Percentiles rank a stretch among this genome's conserved stretches.
Conservation (phyloP, 1,140 invertebrate species). For the Musca vetustissima region DNA sequence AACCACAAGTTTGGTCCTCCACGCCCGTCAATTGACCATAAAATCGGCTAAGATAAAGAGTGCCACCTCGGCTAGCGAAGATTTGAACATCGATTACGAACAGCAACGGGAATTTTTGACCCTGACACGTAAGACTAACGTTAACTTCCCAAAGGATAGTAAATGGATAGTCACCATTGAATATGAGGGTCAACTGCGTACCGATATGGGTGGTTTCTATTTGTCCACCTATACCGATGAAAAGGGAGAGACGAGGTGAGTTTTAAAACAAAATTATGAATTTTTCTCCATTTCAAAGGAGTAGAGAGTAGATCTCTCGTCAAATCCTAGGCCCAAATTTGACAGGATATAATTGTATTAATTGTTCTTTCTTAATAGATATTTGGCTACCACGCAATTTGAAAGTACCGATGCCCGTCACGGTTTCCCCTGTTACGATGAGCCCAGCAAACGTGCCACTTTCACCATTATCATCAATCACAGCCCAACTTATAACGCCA, state of each 20-base stretch:
- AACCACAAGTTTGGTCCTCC: slow-evolving; percentile 57
- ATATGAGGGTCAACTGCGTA: slow-evolving; percentile 60
- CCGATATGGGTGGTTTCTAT: slow-evolving; percentile 76
- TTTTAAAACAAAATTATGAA: slow-evolving; percentile 15
- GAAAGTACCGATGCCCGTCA: slow-evolving; percentile 76
- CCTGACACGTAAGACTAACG: slow-evolving; percentile 34
- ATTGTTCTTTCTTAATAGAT: slow-evolving; percentile 57
- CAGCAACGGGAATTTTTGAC: slow-evolving; percentile 42
- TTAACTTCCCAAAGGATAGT: neutral
- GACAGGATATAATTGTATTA: no score
- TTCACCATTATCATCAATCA: slow-evolving; percentile 71
- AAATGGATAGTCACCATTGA: slow-evolving; percentile 57
- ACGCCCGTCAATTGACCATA: slow-evolving; percentile 52
- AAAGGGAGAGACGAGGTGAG: slow-evolving; percentile 46
- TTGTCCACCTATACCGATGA: slow-evolving; percentile 68
- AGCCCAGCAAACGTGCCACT: slow-evolving; percentile 78
- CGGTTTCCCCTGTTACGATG: slow-evolving; percentile 89
- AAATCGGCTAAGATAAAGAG: slow-evolving; percentile 32
- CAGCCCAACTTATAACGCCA: slow-evolving; percentile 60
- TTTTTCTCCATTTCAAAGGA: no score
- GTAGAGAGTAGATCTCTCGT: no score
- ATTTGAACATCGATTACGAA: slow-evolving; percentile 24
- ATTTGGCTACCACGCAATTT: slow-evolving; percentile 76
- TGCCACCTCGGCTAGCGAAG: slow-evolving; percentile 2
- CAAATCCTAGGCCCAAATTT: no score